Evolutionary conservation across 2,888 invertebrate genomes (phyloP).

Genomic region (Sericinus montela): DNA sequence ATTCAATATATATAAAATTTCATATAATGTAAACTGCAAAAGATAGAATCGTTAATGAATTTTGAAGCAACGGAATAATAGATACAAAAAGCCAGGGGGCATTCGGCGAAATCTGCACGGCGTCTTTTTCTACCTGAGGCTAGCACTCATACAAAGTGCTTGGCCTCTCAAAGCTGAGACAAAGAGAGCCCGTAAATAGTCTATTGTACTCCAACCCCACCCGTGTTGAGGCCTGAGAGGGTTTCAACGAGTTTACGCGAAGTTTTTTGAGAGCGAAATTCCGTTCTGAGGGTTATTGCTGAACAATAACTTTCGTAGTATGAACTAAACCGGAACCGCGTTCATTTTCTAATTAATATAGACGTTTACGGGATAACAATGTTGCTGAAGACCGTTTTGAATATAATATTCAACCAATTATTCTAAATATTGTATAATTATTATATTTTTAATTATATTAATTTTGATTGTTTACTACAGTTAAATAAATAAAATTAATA

Average conservation of each 20-base stretch:
- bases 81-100: not conserved
- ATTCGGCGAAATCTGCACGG: constrained; percentile 18
- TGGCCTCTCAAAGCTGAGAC: constrained; percentile 47
- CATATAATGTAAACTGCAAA: too few relatives aligned
- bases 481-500: too few relatives aligned
- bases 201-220: constrained; percentile 54
- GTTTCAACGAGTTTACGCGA: constrained; percentile 53
- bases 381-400: too few relatives aligned
- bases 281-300: constrained; percentile 27
- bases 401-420: too few relatives aligned
- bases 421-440: too few relatives aligned
- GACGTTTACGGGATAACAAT: not conserved
- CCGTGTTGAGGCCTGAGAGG: constrained; percentile 33
- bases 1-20: too few relatives aligned
- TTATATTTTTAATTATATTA: too few relatives aligned
- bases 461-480: too few relatives aligned
- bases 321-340: not conserved
- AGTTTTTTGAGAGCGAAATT: constrained; percentile 35
- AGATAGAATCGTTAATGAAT: constrained; percentile 6
- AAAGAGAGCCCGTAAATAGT: constrained; percentile 62
- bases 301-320: constrained; percentile 10
- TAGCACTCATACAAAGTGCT: constrained; percentile 35
- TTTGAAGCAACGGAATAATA: constrained; percentile 5
- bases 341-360: constrained; percentile 9
- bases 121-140: constrained; percentile 33